Percentiles rank a stretch among this genome's conserved stretches.
Conservation (phyloP, 1,140 invertebrate genomes). For the honey bee (Apis mellifera) region DNA sequence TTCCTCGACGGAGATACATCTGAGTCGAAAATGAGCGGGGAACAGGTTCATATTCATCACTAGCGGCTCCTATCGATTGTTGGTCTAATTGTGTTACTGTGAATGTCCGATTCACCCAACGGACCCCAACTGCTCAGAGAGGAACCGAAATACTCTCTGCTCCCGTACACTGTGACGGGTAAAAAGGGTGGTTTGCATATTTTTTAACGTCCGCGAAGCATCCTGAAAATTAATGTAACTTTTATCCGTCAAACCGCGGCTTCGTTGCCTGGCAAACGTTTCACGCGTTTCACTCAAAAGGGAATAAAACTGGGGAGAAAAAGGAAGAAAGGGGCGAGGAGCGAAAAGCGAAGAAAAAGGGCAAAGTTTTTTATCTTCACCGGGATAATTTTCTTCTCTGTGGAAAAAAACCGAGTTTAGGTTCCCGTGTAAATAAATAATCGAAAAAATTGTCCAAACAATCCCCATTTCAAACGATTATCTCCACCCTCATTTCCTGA, state of each 20-base stretch:
- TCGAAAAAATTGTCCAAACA: too few relatives aligned
- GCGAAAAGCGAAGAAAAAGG: neutral
- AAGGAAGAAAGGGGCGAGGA: too few relatives aligned
- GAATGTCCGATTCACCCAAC: conserved; percentile 77
- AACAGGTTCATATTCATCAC: conserved; percentile 71
- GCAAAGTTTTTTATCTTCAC: conserved; percentile 4
- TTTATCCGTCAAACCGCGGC: conserved; percentile 69
- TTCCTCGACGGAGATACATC: conserved; percentile 17
- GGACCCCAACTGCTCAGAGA: conserved; percentile 65
- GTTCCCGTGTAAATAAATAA: neutral
- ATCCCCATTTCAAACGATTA: too few relatives aligned
- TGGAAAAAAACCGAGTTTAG: conserved; percentile 13
- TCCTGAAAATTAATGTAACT: conserved; percentile 75
- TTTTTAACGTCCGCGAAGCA: conserved; percentile 76
- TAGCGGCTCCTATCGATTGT: conserved; percentile 77
- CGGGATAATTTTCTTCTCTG: conserved; percentile 53
- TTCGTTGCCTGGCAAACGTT: conserved; percentile 52
- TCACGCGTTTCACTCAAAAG: conserved; percentile 38
- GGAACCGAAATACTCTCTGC: conserved; percentile 70
- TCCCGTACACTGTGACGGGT: conserved; percentile 71
- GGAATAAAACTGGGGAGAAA: neutral
- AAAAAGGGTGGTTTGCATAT: conserved; percentile 78
- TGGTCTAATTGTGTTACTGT: conserved; percentile 80
- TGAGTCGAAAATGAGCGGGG: neutral
- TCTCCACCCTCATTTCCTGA: too few relatives aligned